Percentiles rank a stretch among this genome's conserved stretches.
Conservation (phyloP, 2,888 invertebrate genomes). For the Sinotaia quadrata region DNA sequence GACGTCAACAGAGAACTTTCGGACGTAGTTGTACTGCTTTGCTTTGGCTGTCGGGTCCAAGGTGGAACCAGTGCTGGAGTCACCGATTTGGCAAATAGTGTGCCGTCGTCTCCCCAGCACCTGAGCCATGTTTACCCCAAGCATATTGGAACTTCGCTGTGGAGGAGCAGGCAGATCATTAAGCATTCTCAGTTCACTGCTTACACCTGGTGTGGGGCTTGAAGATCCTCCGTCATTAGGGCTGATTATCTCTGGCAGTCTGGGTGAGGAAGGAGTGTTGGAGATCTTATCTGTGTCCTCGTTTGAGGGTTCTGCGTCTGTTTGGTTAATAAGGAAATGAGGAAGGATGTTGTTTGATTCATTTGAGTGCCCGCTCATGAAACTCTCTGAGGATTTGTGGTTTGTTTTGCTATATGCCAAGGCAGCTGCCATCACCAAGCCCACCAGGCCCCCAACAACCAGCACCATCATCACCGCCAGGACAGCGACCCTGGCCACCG, state of each 20-base stretch:
- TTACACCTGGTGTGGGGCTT: neutral
- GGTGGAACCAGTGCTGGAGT: constrained; percentile 38
- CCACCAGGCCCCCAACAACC: constrained; percentile 8
- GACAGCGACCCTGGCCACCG: constrained; percentile 9
- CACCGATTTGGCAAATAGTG: constrained; percentile 64
- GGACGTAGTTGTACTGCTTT: constrained; percentile 67
- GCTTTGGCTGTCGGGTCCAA: constrained; percentile 42
- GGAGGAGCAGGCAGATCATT: constrained; percentile 36
- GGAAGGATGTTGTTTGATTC: constrained; percentile 25
- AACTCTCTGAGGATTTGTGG: constrained; percentile 19
- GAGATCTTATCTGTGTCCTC: constrained; percentile 18
- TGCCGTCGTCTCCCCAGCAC: constrained; percentile 61
- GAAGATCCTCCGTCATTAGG: too few species aligned
- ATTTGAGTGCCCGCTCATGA: constrained; percentile 15
- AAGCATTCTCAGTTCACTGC: neutral
- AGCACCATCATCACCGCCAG: constrained; percentile 20
- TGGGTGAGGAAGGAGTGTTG: constrained; percentile 34
- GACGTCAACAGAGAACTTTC: constrained; percentile 71
- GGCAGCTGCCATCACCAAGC: constrained; percentile 1
- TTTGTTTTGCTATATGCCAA: neutral
- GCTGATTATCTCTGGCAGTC: constrained; percentile 22
- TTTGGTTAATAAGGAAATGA: constrained; percentile 38
- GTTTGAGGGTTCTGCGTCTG: constrained; percentile 20
- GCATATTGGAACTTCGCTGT: constrained; percentile 37
- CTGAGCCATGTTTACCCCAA: constrained; percentile 62